phyloP scores from a whole-genome alignment of 2,797 vertebrate species.

The Xyrichtys novacula region DNA sequence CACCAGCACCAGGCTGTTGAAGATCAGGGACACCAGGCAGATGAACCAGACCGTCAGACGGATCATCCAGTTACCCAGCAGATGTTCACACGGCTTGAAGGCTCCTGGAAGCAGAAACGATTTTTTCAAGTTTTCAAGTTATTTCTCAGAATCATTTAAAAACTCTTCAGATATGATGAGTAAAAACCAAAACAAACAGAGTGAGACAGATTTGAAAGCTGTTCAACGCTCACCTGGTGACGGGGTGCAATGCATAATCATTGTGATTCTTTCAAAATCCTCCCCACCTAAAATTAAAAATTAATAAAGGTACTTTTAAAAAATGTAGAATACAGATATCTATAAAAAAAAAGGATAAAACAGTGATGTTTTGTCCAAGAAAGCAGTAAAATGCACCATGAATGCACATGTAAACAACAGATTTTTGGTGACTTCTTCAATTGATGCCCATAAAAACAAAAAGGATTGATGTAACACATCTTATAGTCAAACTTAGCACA shows the following conservation, averaged over 20 bases:
- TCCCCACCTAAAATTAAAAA: constrained; percentile 70
- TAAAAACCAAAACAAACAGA: not conserved
- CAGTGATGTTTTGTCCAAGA: too few species aligned
- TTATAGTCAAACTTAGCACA: too few species aligned
- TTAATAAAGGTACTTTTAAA: not conserved
- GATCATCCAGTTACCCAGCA: constrained; percentile 99
- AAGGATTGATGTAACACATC: too few species aligned
- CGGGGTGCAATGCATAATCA: constrained; percentile 94
- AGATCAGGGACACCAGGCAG: constrained; percentile 93
- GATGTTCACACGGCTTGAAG: constrained; percentile 97
- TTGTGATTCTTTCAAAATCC: constrained; percentile 88
- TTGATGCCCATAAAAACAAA: too few species aligned
- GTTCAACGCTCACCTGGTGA: constrained; percentile 87
- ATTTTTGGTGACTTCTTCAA: too few species aligned
- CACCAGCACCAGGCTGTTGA: constrained; percentile 93
- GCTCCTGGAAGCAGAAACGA: constrained; percentile 85
- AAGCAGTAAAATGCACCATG: too few species aligned
- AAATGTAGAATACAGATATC: not conserved
- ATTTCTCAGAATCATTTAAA: not conserved
- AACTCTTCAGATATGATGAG: too few species aligned
- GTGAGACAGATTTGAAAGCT: not conserved
- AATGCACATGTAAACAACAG: too few species aligned
- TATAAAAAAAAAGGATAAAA: not conserved
- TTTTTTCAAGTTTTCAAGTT: too few species aligned
- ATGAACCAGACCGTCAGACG: constrained; percentile 99